Evolutionary conservation across 2,888 invertebrate genomes (phyloP), one percentile per base, ranked within the genome.

Genomic region (Oxycera nigricornis): DNA sequence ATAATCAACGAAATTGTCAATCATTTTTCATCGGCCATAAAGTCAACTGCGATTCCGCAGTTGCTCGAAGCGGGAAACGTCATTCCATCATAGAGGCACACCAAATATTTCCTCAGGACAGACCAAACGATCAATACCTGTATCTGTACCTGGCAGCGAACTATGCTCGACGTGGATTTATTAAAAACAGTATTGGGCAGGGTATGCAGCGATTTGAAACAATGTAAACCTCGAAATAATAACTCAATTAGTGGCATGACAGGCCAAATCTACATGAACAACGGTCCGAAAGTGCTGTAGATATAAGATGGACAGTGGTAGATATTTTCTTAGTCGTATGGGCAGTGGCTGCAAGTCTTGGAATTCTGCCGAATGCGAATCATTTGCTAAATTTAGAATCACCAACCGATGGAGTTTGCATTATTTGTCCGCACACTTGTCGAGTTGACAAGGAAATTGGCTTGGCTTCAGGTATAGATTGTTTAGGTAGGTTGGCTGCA

Each of bases 171-270:
- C n/a, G 59, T 14, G n/a, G 28, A 28, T 26, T 26, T 11, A 26
- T n/a, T 28, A 26, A 20, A 67, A 67, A 67, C 41, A 39, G 24
- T 41, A 67, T 46, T 46, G 65, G 46, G 46, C 7, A 67, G 39
- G 14, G 17, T 67, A 46, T 22, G 70, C 31, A 30, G 31, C 31
- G 31, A 31, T 14, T 30, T 52, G 35, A 70, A 70, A 52, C 70
- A 70, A 52, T 55, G 70, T 70, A 52, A 52, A 52, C 55, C 70
- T 55, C 55, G 70, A 24, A 72, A 72, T 72, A 72, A 72, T 72
- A 72, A 72, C 72, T 72, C 72, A 72, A 72, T 72, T 72, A 72
- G 41, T 59, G 7, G 59, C 57, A 20, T 72, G 72, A 72, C 72
- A 72, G 72, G 41, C 59, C 41, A 70, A 72, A 57, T 72, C 72